Evolutionary conservation across 2,888 invertebrate genomes (phyloP).

Genomic region (Apotomis capreana): DNA sequence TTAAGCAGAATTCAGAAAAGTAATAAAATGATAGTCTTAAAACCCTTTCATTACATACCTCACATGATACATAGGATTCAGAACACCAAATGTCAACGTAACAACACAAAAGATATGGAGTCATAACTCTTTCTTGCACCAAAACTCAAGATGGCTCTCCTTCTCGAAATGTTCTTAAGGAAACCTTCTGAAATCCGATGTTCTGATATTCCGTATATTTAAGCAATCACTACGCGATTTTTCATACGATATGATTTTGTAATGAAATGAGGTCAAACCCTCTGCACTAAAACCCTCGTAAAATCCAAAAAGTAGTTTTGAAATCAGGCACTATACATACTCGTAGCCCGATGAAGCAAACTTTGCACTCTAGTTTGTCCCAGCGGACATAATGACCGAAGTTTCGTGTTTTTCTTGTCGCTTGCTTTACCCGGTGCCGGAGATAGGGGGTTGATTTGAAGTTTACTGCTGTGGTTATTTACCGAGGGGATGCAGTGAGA

Average conservation of each 20-base stretch:
- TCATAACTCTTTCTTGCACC: no score
- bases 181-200: no score
- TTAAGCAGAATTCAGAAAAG: no score
- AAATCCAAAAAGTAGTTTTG: conserved; percentile 11
- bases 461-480: conserved; percentile 28
- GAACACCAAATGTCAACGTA: no score
- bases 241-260: conserved; percentile 9
- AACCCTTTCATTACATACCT: no score
- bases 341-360: conserved; percentile 57
- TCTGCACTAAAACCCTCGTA: conserved; percentile 14
- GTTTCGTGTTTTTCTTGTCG: conserved; percentile 71
- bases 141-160: no score
- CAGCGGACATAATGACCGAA: conserved; percentile 67
- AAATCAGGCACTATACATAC: conserved; percentile 42
- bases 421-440: conserved; percentile 53
- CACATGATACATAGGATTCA: no score
- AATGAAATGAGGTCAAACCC: neutral
- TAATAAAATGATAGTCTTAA: no score
- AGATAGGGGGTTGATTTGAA: conserved; percentile 26
- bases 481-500: neutral
- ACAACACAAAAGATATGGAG: no score
- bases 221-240: no score
- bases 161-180: no score
- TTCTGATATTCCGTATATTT: no score
- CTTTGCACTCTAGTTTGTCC: conserved; percentile 63